These are phyloP conservation scores for Rhagonycha fulva DNA, from an alignment of 2,888 invertebrate species.

Conservation along the genomic window DNA sequence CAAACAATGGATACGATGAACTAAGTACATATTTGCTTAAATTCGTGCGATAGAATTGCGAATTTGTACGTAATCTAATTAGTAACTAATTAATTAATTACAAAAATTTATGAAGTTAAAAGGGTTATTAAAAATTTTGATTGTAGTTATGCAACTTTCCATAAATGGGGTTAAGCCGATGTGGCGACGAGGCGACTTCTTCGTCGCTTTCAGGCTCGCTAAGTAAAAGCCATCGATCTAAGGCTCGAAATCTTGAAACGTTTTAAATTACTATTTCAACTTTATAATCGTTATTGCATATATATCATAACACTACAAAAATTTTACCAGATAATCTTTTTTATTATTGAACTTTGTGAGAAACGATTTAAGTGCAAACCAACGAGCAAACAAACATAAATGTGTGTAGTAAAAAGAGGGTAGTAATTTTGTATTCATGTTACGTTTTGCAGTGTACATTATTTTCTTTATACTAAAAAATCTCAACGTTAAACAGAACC, in stretches of 20 bases:
- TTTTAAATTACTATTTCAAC: not conserved
- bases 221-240: conserved; percentile 9
- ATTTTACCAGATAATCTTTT: not conserved
- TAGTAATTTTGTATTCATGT: not conserved
- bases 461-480: not conserved
- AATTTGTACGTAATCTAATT: not conserved
- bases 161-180: conserved; percentile 7
- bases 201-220: conserved; percentile 4
- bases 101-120: not conserved
- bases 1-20: not conserved
- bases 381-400: not conserved
- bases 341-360: not conserved
- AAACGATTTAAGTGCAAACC: not conserved
- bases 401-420: not conserved
- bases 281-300: not conserved
- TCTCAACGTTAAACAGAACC: not conserved
- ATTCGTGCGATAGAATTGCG: not conserved
- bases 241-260: conserved; percentile 2
- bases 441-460: not conserved
- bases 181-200: conserved; percentile 9
- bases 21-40: not conserved
- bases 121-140: not conserved
- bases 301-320: not conserved
- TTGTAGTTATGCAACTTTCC: not conserved
- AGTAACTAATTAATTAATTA: not conserved